These are phyloP conservation scores for Heterotis niloticus DNA, from an alignment of 2,113 vertebrate genomes.

Conservation along the genomic window DNA sequence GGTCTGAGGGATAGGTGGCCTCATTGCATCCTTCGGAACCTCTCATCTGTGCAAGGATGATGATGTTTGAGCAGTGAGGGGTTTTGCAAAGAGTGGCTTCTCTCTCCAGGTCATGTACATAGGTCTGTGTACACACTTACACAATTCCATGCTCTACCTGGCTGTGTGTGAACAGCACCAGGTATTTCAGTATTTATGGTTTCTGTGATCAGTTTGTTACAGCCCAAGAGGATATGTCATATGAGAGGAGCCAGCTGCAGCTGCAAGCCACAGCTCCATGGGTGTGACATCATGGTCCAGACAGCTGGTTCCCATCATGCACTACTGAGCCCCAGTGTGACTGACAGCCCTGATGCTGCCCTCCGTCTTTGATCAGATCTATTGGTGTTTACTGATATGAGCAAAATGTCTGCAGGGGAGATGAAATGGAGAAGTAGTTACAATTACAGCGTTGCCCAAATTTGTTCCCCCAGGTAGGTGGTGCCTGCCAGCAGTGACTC, in stretches of 20 bases:
- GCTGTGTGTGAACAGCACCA: not conserved
- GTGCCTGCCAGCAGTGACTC: slow-evolving; percentile 40
- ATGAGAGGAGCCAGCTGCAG: too few relatives aligned
- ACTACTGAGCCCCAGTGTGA: slow-evolving; percentile 39
- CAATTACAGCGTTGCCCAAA: slow-evolving; percentile 63
- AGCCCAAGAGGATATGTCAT: too few relatives aligned
- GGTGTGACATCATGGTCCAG: slow-evolving; percentile 50
- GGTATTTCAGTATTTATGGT: too few relatives aligned
- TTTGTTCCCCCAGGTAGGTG: slow-evolving; percentile 54
- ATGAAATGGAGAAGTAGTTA: slow-evolving; percentile 41
- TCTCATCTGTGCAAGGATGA: not conserved
- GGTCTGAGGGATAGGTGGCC: not conserved
- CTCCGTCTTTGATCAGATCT: slow-evolving; percentile 1
- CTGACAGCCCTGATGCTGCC: slow-evolving; percentile 20
- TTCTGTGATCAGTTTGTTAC: too few relatives aligned
- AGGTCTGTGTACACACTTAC: too few relatives aligned
- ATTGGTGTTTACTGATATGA: not conserved
- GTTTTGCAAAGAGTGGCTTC: too few relatives aligned
- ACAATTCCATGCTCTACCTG: too few relatives aligned
- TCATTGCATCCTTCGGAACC: not conserved
- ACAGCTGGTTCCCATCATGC: slow-evolving; percentile 67
- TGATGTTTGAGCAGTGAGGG: not conserved
- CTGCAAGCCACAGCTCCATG: slow-evolving; percentile 52
- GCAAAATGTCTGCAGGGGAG: not conserved
- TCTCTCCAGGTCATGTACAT: too few relatives aligned